These are phyloP conservation scores for Eretmochelys imbricata DNA, from an alignment of 2,113 vertebrate species.

Conservation along the genomic window DNA sequence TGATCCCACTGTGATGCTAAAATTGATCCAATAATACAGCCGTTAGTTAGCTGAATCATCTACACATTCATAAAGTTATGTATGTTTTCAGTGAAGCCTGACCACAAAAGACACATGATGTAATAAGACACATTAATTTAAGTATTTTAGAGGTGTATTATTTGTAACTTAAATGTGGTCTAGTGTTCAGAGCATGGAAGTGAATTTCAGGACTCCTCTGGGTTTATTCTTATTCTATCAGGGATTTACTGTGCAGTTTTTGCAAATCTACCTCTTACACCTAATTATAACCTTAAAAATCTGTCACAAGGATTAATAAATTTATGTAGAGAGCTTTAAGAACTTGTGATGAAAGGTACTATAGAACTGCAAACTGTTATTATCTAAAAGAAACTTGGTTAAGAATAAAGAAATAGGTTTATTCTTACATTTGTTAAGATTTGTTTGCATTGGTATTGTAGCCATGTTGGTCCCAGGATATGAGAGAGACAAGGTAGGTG, in stretches of 20 bases:
- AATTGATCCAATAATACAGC: background rate
- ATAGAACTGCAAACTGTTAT: background rate
- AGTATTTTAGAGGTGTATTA: background rate
- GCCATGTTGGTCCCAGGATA: background rate
- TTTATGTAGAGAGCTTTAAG: background rate
- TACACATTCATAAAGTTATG: background rate
- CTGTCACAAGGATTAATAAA: background rate
- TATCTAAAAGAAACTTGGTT: background rate
- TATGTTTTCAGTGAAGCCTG: background rate
- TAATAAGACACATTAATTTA: background rate
- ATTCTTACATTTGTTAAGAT: background rate
- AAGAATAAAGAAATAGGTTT: background rate
- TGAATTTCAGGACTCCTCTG: background rate
- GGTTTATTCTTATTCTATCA: background rate
- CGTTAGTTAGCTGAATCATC: background rate
- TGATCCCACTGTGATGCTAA: conserved; percentile 6
- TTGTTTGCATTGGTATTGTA: background rate
- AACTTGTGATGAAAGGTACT: background rate
- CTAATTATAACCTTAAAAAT: background rate
- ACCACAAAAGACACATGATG: background rate
- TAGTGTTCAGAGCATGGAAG: background rate
- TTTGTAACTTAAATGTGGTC: background rate
- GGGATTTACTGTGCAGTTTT: background rate
- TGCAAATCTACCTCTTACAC: background rate
- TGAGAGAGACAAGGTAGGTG: background rate